Percentiles rank a stretch among this genome's conserved stretches.
Conservation (phyloP, 1,140 invertebrate species). For the Drosophila novamexicana region DNA sequence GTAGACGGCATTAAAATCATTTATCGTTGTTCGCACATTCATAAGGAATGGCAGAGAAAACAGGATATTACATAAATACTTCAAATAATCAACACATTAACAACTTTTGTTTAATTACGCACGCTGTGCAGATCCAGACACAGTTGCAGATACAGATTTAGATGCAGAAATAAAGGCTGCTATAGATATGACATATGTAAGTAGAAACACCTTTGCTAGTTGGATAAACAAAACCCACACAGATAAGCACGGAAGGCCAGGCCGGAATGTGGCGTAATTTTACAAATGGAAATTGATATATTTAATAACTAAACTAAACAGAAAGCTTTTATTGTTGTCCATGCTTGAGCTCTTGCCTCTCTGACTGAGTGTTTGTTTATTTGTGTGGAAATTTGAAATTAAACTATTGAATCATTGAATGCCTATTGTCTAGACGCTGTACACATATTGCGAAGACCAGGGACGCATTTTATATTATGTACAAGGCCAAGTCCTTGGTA, state of each 20-base stretch:
- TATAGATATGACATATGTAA: slow-evolving; percentile 18
- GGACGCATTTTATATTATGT: background rate
- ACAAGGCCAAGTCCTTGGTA: slow-evolving; percentile 25
- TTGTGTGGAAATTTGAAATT: slow-evolving; percentile 63
- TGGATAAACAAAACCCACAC: background rate
- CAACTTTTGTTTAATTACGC: slow-evolving; percentile 77
- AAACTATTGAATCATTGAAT: slow-evolving; percentile 76
- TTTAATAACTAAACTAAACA: slow-evolving; percentile 80
- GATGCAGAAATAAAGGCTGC: slow-evolving; percentile 19
- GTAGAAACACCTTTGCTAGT: slow-evolving; percentile 9
- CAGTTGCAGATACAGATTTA: slow-evolving; percentile 21
- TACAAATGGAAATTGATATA: slow-evolving; percentile 73
- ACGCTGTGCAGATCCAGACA: slow-evolving; percentile 28
- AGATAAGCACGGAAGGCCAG: background rate
- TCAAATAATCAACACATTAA: slow-evolving; percentile 80
- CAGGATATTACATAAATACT: slow-evolving; percentile 66
- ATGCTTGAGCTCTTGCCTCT: background rate
- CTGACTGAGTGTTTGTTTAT: slow-evolving; percentile 49
- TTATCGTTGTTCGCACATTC: slow-evolving; percentile 2
- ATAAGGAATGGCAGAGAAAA: background rate
- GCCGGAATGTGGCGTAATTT: slow-evolving; percentile 50
- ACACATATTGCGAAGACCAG: slow-evolving; percentile 9
- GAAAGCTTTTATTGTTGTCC: slow-evolving; percentile 54
- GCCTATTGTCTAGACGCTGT: slow-evolving; percentile 52
- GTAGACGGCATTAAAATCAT: slow-evolving; percentile 32